These are phyloP conservation scores for Ophion obscuratus DNA, from an alignment of 2,888 invertebrate species.

Conservation along the genomic window DNA sequence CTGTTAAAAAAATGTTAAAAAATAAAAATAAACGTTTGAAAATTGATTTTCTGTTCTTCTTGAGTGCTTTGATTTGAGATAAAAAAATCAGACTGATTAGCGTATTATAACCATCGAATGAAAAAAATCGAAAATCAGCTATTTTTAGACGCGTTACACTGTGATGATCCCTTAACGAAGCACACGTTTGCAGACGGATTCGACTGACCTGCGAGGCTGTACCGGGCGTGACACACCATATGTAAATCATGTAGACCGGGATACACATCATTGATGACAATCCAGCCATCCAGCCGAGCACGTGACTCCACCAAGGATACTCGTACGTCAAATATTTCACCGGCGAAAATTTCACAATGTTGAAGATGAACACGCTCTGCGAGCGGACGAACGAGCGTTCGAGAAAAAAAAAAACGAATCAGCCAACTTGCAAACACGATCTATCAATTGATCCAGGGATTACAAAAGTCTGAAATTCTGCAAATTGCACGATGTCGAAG, in stretches of 20 bases:
- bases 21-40: no score
- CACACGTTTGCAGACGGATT: background rate
- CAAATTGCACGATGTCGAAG: background rate
- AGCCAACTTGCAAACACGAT: background rate
- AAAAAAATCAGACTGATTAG: no score
- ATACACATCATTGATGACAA: slow-evolving; percentile 98
- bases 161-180: background rate
- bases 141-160: no score
- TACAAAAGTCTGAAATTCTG: background rate
- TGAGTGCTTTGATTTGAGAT: no score
- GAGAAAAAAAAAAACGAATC: background rate
- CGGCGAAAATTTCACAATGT: slow-evolving; percentile 96
- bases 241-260: slow-evolving; percentile 96
- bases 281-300: slow-evolving; percentile 98
- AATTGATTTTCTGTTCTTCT: no score
- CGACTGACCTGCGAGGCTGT: slow-evolving; percentile 89
- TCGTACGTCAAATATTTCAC: slow-evolving; percentile 97
- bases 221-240: slow-evolving; percentile 93
- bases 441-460: background rate
- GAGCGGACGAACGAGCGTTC: background rate
- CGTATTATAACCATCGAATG: no score
- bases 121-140: no score
- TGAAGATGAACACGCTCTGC: slow-evolving; percentile 97
- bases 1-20: no score
- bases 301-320: slow-evolving; percentile 98